Evolutionary conservation across 2,113 vertebrate species (phyloP), one percentile per base, ranked within the genome.

Genomic region (Arothron firmamentum): DNA sequence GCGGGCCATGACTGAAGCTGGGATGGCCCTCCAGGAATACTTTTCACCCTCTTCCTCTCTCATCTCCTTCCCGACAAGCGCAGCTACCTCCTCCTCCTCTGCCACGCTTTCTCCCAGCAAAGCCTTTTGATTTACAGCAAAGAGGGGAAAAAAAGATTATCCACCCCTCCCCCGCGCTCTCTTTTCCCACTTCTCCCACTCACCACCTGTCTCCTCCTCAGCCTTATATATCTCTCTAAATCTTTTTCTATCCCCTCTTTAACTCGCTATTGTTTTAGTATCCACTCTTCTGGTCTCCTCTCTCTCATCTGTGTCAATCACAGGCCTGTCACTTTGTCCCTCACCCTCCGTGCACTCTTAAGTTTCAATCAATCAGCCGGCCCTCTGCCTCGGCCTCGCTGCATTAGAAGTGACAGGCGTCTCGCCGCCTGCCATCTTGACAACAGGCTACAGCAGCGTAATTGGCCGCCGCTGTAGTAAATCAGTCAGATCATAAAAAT

Each of bases 351-450:
- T 68, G 75, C 81, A 56, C 76, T 65, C 69, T 66, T 54, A 69
- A 55, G 58, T 87, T 83, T 84, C 85, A 78, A 88, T 91, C 89
- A 91, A 85, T 91, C 88, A 85, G 72, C 78, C 80, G 65, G 73
- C 85, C 81, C 80, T 74, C 65, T 64, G 59, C 58, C 59, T 62
- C 43, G 41, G 75, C 72, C 73, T 80, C 54, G 73, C 80, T 81
- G 57, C 87, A 84, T 75, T 66, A 74, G 62, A 78, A 85, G 69
- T 89, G 89, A 88, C 88, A 85, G 86, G 84, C 77, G 84, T 84
- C 82, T 85, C 41, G 70, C 79, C 52, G 49, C 84, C 78, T 61
- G 70, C 78, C 71, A 57, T 78, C 56, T 81, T 69, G 77, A 87
- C 62, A 43, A 72, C 74, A 52, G 62, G 80, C 69, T 60, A 49